A percentile compares a stretch with the other conserved stretches of the same genome.
phyloP scores from a whole-genome alignment of 2,113 vertebrate species.

The Leucopsar rothschildi region DNA sequence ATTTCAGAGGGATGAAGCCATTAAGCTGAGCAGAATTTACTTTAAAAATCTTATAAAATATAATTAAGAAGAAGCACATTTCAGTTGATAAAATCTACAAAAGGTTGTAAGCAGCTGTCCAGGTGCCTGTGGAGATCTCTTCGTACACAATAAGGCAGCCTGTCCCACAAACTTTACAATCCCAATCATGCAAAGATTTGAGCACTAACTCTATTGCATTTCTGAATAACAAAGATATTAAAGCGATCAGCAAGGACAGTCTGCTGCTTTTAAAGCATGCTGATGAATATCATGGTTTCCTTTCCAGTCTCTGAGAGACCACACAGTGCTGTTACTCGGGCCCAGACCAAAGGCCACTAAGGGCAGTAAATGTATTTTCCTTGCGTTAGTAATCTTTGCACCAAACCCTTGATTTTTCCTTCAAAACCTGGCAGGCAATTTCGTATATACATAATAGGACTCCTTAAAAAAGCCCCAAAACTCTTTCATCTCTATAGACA shows the following conservation, averaged over 20 bases:
- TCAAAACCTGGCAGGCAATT: not conserved
- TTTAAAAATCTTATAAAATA: not conserved
- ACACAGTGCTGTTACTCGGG: not conserved
- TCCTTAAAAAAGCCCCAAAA: not conserved
- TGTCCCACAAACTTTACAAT: not conserved
- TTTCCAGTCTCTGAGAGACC: not conserved
- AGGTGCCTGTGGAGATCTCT: not conserved
- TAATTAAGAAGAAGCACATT: not conserved
- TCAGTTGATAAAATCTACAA: not conserved
- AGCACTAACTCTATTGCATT: not conserved
- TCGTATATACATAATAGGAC: not conserved
- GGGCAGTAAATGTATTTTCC: not conserved
- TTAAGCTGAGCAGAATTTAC: not conserved
- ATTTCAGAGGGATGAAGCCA: not conserved
- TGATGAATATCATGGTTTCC: not conserved
- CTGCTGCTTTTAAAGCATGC: not conserved
- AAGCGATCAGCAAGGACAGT: not conserved
- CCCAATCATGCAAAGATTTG: not conserved
- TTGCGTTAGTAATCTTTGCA: not conserved
- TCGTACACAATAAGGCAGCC: not conserved
- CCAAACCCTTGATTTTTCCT: not conserved
- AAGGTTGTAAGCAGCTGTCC: not conserved
- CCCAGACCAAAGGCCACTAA: not conserved
- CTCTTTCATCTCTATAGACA: not conserved
- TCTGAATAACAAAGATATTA: not conserved